These are phyloP conservation scores for Bombus superbus DNA, from an alignment of 1,140 invertebrate genomes.

Conservation along the genomic window DNA sequence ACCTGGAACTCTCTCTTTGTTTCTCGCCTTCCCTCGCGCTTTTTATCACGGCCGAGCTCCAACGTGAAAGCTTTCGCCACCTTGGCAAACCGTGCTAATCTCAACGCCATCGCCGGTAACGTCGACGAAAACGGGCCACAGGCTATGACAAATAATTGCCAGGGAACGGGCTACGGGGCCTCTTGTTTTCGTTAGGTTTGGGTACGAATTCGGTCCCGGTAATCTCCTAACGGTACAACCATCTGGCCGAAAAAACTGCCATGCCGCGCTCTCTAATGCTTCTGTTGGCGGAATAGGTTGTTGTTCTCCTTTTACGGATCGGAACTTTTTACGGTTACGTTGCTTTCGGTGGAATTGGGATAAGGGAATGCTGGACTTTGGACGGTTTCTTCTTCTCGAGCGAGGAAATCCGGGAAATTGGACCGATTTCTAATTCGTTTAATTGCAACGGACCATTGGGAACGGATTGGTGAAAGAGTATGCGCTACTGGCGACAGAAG, in stretches of 20 bases:
- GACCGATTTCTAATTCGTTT: no score
- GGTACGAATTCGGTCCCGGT: neutral
- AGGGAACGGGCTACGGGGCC: neutral
- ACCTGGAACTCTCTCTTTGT: neutral
- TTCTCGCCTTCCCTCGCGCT: neutral
- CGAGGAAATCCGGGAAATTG: no score
- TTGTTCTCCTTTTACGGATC: neutral
- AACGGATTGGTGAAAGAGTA: no score
- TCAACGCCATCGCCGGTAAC: neutral
- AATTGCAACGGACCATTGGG: fast-evolving
- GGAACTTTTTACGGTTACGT: no score
- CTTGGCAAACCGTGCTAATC: neutral
- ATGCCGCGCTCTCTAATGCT: conserved; percentile 9
- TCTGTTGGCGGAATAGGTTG: neutral
- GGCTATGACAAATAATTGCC: neutral
- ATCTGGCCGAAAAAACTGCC: neutral
- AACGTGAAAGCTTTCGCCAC: conserved; percentile 45
- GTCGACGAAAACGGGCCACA: neutral
- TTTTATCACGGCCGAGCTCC: neutral
- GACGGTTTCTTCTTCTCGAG: no score
- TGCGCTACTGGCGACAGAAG: no score
- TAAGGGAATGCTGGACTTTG: no score
- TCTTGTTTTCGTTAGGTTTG: neutral
- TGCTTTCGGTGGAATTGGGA: no score
- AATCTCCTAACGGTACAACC: neutral